Conservation (phyloP, 2,888 invertebrate genomes). For the Agriopis leucophaearia region DNA sequence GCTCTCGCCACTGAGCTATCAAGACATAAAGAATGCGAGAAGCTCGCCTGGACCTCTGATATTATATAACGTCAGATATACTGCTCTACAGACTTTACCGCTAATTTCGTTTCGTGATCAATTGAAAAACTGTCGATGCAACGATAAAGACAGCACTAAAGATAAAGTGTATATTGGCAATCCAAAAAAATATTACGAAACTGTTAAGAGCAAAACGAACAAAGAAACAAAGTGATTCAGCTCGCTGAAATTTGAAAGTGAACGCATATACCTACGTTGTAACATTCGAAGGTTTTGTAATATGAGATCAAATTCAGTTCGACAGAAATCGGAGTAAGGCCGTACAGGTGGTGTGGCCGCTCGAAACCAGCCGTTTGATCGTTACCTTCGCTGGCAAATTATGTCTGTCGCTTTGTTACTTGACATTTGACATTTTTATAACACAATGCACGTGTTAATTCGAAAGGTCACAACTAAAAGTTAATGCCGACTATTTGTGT, state of each 20-base stretch:
- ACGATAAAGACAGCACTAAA: conserved; percentile 8
- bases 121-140: conserved; percentile 20
- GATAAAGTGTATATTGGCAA: conserved; percentile 22
- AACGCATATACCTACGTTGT: conserved; percentile 55
- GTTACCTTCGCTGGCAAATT: conserved; percentile 59
- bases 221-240: conserved; percentile 40
- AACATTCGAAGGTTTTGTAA: conserved; percentile 64
- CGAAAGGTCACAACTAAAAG: conserved; percentile 12
- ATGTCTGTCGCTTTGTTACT: conserved; percentile 52
- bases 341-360: conserved; percentile 60
- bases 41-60: conserved; percentile 57
- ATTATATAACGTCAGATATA: conserved; percentile 12
- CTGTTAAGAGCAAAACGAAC: conserved; percentile 30
- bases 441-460: conserved; percentile 45
- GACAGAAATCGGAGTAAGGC: conserved; percentile 72
- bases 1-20: conserved; percentile 86
- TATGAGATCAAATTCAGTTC: conserved; percentile 64
- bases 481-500: conserved; percentile 9
- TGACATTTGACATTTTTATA: conserved; percentile 53
- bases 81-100: conserved; percentile 52
- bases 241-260: conserved; percentile 59
- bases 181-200: conserved; percentile 27
- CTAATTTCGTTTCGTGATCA: conserved; percentile 52
- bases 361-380: conserved; percentile 56
- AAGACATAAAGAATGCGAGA: conserved; percentile 79